Conservation (phyloP, 2,113 vertebrate species). For the Rhinichthys klamathensis region DNA sequence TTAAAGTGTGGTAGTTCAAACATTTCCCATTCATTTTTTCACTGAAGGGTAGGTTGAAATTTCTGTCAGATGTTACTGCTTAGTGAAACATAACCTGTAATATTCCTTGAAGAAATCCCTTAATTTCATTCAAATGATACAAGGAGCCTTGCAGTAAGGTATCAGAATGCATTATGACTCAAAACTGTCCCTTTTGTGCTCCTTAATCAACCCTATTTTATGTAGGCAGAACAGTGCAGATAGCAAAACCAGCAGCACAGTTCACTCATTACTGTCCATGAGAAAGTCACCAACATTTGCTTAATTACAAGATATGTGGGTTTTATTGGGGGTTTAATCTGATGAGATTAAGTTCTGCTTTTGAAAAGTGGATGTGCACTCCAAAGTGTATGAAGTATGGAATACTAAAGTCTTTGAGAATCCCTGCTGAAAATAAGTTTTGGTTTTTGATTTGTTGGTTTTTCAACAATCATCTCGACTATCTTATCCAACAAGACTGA, state of each 20-base stretch:
- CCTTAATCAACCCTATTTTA: conserved; percentile 62
- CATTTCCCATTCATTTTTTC: neutral
- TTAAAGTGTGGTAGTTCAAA: neutral
- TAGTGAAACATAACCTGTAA: neutral
- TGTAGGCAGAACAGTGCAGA: conserved; percentile 55
- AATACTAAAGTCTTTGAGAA: neutral
- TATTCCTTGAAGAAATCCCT: neutral
- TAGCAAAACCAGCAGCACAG: conserved; percentile 53
- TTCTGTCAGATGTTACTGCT: neutral
- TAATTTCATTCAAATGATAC: neutral
- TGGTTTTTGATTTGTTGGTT: neutral
- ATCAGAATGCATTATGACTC: neutral
- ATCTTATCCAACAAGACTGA: neutral
- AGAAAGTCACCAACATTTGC: conserved; percentile 58
- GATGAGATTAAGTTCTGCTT: neutral
- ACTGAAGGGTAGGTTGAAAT: neutral
- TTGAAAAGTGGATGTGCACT: neutral
- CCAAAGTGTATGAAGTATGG: neutral
- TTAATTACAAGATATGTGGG: neutral
- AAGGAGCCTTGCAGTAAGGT: neutral
- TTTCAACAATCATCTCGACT: neutral
- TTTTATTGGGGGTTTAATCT: neutral
- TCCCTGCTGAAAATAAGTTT: neutral
- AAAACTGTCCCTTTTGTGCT: conserved; percentile 45
- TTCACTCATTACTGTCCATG: conserved; percentile 56